Evolutionary conservation across 2,888 invertebrate genomes (phyloP).

Genomic region (Pseudococcus longispinus): DNA sequence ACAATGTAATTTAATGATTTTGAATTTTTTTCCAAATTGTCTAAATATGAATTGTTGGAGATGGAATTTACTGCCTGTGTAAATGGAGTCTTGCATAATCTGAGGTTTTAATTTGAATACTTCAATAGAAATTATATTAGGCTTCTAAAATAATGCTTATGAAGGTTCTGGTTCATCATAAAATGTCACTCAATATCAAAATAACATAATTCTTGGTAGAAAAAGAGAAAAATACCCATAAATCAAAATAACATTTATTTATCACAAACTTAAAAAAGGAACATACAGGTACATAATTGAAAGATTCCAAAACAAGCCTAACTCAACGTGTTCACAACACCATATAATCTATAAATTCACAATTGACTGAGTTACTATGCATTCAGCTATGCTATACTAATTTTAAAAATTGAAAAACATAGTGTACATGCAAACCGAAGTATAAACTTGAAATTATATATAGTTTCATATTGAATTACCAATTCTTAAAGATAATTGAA

Average conservation of each 20-base stretch:
- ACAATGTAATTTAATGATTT: neutral
- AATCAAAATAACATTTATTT: neutral
- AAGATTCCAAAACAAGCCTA: neutral
- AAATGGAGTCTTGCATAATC: no score
- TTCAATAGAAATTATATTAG: neutral
- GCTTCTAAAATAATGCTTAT: neutral
- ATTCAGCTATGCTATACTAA: neutral
- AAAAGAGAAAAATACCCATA: neutral
- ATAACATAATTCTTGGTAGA: neutral
- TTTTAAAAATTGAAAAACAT: neutral
- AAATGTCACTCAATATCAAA: neutral
- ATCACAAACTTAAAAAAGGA: conserved; percentile 14
- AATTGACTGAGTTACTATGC: neutral
- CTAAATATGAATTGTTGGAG: no score
- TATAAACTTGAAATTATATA: neutral
- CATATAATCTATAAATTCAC: neutral
- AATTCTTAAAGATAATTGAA: neutral
- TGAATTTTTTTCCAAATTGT: no score
- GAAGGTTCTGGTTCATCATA: neutral
- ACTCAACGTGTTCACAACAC: neutral
- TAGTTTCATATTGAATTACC: neutral
- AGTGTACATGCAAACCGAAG: neutral
- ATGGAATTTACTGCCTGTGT: no score
- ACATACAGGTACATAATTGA: conserved; percentile 1
- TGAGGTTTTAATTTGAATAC: no score